Evolutionary conservation across 2,113 vertebrate genomes (phyloP), one percentile per base, ranked within the genome.

Genomic region (Ciconia maguari): DNA sequence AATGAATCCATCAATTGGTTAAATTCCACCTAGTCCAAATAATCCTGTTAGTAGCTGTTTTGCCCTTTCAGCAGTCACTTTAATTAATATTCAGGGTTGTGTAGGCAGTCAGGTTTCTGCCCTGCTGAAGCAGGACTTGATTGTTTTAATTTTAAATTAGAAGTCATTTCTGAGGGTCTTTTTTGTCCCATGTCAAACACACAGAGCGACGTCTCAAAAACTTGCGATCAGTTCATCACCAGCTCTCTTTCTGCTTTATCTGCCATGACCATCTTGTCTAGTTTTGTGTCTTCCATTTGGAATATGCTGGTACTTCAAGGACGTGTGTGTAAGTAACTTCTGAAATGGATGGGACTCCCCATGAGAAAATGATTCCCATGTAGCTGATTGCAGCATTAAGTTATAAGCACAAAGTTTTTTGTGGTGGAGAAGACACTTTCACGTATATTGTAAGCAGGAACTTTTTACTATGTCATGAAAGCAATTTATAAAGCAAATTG

Each of bases 1-100:
- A 95, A 93, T 87, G 93, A 97, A 95, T 97, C 93, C 87, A 95
- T 97, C 94, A 93, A 65, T 93, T 94, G 95, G 87, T 97, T 97
- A 97, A 97, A 94, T 95, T 97, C 94, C 91, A 97, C 94, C 96
- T 89, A 83, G 89, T 80, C 84, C 55, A 83, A 64, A 80, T 95
- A 95, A 97, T 97, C 94, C 89, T 83, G 91, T 97, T 95, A 95
- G 96, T 54, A 89, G 74, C 71, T 93, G 68, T 95, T 97, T 93
- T 94, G 89, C 78, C 91, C 66, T 97, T 96, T 95, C 97, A 96
- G 75, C 91, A 96, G 91, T 96, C 91, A 62, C 75, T 97, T 96
- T 93, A 94, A 89, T 95, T 95, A 96, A 94, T 97, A 94, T 95
- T 85, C 81, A 77, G 60, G 46, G 18, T 51, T 93, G 42, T 90